Evolutionary conservation across 2,797 vertebrate species (phyloP).

Genomic region (Schizopygopsis malacanthus): DNA sequence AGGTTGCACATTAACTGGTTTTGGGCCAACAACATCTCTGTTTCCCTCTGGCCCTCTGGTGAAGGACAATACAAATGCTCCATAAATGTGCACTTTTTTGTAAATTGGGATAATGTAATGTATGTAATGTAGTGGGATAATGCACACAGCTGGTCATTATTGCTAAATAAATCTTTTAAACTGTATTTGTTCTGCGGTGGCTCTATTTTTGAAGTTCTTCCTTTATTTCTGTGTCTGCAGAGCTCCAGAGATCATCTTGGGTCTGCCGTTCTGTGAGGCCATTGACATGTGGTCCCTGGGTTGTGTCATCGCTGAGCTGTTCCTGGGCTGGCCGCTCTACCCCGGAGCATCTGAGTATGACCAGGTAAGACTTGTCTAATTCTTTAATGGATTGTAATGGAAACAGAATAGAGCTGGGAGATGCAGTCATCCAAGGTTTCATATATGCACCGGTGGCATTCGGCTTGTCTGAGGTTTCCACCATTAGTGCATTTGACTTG

Average conservation of each 20-base stretch:
- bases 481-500: background rate
- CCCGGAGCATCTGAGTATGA: constrained; percentile 96
- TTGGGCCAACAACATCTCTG: background rate
- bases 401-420: background rate
- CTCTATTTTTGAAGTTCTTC: constrained; percentile 34
- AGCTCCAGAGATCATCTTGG: constrained; percentile 98
- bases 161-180: background rate
- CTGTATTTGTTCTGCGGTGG: constrained; percentile 9
- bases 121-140: background rate
- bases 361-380: constrained; percentile 76
- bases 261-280: constrained; percentile 96
- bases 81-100: background rate
- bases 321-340: constrained; percentile 97
- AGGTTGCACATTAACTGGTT: constrained; percentile 30
- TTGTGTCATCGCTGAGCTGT: constrained; percentile 97
- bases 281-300: constrained; percentile 99
- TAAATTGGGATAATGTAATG: background rate
- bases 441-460: background rate
- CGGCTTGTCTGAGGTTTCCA: background rate
- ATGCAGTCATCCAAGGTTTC: background rate
- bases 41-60: background rate
- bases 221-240: constrained; percentile 71
- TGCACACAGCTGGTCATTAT: background rate
- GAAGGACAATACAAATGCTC: background rate
- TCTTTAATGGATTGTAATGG: constrained; percentile 28